Base-by-base conservation (phyloP, 2,113 vertebrate species). In the Bombycilla garrulus region DNA sequence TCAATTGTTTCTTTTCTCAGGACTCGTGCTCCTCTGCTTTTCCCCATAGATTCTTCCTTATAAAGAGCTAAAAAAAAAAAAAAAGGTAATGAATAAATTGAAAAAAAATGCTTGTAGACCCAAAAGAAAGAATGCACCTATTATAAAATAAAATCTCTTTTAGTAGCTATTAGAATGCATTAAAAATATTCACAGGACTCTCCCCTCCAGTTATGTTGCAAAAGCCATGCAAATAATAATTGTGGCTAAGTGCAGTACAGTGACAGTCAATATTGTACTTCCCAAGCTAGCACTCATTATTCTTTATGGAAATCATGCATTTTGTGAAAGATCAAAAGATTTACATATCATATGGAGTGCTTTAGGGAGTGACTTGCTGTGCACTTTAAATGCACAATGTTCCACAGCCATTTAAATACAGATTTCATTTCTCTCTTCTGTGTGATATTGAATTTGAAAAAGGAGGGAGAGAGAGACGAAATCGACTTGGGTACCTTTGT, bases 241-340 rank as follows among this genome's bases (percentile, higher is more conserved):
- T 97, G 97, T 96, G 97, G 96, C 96, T 97, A 97, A 98, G 97
- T 97, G 95, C 96, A 95, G 96, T 92, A 95, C 96, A 87, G 42
- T 92, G 97, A 97, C 97, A 97, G 97, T 97, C 97, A 97, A 98
- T 98, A 98, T 98, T 97, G 97, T 98, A 96, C 97, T 98, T 98
- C 93, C 93, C 97, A 97, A 97, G 96, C 98, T 97, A 95, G 95
- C 87, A 96, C 91, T 98, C 97, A 96, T 98, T 98, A 98, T 98
- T 98, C 98, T 98, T 97, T 96, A 98, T 88, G 95, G 97, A 96
- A 97, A 97, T 98, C 94, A 97, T 97, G 97, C 97, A 95, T 98
- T 98, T 97, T 98, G 96, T 96, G 98, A 95, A 97, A 98, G 97
- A 98, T 98, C 97, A 98, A 98, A 98, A 98, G 98, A 98, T 98